Evolutionary conservation across 2,113 vertebrate genomes (phyloP).

Genomic region (Calonectris borealis): DNA sequence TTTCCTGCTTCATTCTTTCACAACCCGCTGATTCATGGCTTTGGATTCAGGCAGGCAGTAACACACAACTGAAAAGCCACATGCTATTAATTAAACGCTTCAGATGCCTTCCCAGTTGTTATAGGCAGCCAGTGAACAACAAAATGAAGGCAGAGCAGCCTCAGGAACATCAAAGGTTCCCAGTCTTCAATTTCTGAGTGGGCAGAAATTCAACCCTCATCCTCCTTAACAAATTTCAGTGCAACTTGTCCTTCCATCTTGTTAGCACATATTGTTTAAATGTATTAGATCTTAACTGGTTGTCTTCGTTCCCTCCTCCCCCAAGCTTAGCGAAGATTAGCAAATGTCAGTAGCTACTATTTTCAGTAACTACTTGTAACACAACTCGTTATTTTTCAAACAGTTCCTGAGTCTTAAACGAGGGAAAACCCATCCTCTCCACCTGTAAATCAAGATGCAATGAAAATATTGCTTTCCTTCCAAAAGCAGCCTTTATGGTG

Average conservation of each 20-base stretch:
- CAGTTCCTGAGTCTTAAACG: background rate
- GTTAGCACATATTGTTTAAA: background rate
- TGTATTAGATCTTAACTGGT: background rate
- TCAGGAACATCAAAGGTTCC: background rate
- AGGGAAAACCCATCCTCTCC: background rate
- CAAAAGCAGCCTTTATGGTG: background rate
- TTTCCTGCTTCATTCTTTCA: background rate
- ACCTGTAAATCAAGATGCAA: background rate
- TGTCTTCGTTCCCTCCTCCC: background rate
- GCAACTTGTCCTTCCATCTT: background rate
- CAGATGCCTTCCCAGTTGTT: slow-evolving; percentile 11
- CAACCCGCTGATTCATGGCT: background rate
- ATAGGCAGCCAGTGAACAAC: background rate
- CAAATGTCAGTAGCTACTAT: background rate
- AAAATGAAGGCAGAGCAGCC: slow-evolving; percentile 12
- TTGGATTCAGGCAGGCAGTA: background rate
- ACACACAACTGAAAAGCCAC: slow-evolving; percentile 26
- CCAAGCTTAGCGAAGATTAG: background rate
- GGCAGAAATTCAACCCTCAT: background rate
- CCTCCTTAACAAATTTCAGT: background rate
- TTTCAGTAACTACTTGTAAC: background rate
- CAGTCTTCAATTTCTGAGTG: background rate
- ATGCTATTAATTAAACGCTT: slow-evolving; percentile 35
- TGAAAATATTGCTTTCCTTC: background rate
- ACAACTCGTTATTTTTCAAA: background rate